A percentile compares a stretch with the other conserved stretches of the same genome.
Evolutionary conservation across 2,888 invertebrate genomes (phyloP).

Genomic region (Sialis fuliginosa): DNA sequence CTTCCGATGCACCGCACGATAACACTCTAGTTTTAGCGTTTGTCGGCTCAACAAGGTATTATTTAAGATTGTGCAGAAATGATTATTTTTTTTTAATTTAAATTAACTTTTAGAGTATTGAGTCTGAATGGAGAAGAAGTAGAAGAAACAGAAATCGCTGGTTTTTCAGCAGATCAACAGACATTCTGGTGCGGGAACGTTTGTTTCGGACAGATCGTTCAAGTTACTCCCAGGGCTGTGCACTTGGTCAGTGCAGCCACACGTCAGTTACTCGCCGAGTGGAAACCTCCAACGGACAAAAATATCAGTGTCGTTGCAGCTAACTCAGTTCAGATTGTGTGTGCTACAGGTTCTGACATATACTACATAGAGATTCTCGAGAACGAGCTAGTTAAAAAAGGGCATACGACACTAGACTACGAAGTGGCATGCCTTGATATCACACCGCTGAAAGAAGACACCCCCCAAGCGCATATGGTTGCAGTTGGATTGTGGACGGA

Average conservation of each 20-base stretch:
- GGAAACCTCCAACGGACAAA: conserved; percentile 50
- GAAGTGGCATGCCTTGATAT: conserved; percentile 95
- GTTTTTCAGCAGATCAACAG: conserved; percentile 81
- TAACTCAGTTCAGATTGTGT: conserved; percentile 55
- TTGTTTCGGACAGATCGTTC: conserved; percentile 59
- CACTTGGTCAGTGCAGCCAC: conserved; percentile 50
- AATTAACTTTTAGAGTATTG: conserved; percentile 41
- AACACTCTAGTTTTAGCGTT: conserved; percentile 89
- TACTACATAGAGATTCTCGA: conserved; percentile 61
- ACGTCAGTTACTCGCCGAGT: conserved; percentile 48
- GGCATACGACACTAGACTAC: conserved; percentile 62
- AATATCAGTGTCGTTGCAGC: conserved; percentile 81
- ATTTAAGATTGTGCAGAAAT: neutral
- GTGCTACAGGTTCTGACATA: conserved; percentile 76
- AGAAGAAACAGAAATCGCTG: conserved; percentile 88
- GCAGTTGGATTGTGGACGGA: conserved; percentile 97
- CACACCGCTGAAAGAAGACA: conserved; percentile 51
- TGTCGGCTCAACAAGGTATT: conserved; percentile 81
- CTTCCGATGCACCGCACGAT: conserved; percentile 44
- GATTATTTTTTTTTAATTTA: neutral
- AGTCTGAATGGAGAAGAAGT: conserved; percentile 89
- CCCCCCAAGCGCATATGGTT: conserved; percentile 48
- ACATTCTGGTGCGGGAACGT: conserved; percentile 92
- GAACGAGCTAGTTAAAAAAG: conserved; percentile 41
- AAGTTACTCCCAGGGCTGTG: conserved; percentile 54